These are phyloP conservation scores for Xyrichtys novacula DNA, from an alignment of 2,797 vertebrate genomes.

Conservation along the genomic window DNA sequence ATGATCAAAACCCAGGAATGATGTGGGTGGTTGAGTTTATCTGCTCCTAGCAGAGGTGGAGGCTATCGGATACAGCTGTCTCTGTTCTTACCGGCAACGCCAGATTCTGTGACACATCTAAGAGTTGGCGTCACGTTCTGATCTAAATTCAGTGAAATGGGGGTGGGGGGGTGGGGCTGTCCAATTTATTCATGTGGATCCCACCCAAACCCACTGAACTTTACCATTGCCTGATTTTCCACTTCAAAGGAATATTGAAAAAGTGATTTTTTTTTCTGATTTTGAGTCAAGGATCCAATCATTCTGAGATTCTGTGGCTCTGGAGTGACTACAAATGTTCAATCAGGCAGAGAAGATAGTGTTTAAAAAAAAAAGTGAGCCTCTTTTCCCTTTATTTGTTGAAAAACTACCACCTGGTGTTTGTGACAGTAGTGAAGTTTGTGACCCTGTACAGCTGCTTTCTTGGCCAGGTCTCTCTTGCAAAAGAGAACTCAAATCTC, in stretches of 20 bases:
- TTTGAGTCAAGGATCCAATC: conserved; percentile 51
- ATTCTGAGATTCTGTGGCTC: conserved; percentile 36
- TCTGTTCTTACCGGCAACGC: conserved; percentile 32
- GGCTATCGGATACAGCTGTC: conserved; percentile 39
- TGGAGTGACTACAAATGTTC: conserved; percentile 40
- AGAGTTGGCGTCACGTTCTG: conserved; percentile 54
- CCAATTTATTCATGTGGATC: conserved; percentile 63
- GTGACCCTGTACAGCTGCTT: too few species aligned
- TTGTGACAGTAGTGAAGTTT: too few species aligned
- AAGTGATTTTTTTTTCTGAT: conserved; percentile 30
- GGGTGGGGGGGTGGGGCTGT: conserved; percentile 46
- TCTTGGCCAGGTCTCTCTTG: too few species aligned
- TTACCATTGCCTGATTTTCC: conserved; percentile 59
- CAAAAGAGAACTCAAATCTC: too few species aligned
- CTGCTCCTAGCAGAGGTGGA: conserved; percentile 20
- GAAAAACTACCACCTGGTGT: too few species aligned
- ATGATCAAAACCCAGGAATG: conserved; percentile 38
- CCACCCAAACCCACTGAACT: conserved; percentile 64
- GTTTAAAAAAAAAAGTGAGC: conserved; percentile 7
- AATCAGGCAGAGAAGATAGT: conserved; percentile 42
- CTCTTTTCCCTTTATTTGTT: too few species aligned
- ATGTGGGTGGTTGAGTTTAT: conserved; percentile 28
- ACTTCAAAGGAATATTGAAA: conserved; percentile 67
- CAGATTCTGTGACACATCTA: conserved; percentile 60
- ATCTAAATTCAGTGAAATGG: conserved; percentile 66